These are phyloP conservation scores for Maconellicoccus hirsutus DNA, from an alignment of 1,140 invertebrate genomes.

Conservation along the genomic window DNA sequence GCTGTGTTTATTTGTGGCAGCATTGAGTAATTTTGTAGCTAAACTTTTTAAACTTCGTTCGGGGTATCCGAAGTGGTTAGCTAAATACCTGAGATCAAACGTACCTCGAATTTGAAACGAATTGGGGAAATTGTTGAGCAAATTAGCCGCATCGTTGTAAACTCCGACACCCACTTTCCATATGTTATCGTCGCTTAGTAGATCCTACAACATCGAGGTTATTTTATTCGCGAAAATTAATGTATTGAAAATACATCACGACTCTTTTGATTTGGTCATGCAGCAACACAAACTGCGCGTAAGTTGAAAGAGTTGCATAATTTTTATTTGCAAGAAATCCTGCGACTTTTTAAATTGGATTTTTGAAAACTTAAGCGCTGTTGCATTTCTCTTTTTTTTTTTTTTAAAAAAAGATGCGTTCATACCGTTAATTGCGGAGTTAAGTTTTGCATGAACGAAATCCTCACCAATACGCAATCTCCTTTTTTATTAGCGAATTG, in stretches of 20 bases:
- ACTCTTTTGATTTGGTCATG: too few relatives aligned
- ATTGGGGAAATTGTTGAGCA: not conserved
- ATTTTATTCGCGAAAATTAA: too few relatives aligned
- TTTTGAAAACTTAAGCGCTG: too few relatives aligned
- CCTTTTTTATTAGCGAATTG: not conserved
- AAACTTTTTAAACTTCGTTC: not conserved
- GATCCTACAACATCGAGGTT: not conserved
- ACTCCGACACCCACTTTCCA: not conserved
- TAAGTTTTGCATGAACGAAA: not conserved
- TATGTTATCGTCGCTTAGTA: not conserved
- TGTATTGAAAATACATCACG: too few relatives aligned
- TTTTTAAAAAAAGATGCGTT: too few relatives aligned
- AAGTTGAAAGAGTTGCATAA: too few relatives aligned
- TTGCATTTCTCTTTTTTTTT: too few relatives aligned
- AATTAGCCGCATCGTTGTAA: not conserved
- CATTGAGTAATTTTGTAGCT: not conserved
- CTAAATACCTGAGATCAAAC: not conserved
- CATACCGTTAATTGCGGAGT: not conserved
- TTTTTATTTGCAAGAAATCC: too few relatives aligned
- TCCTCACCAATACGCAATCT: not conserved
- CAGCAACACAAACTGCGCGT: too few relatives aligned
- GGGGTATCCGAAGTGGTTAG: not conserved
- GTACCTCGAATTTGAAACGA: not conserved
- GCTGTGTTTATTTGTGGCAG: not conserved
- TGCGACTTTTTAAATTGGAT: too few relatives aligned